Base-by-base conservation (phyloP, 2,113 vertebrate genomes). In the Bettongia penicillata region DNA sequence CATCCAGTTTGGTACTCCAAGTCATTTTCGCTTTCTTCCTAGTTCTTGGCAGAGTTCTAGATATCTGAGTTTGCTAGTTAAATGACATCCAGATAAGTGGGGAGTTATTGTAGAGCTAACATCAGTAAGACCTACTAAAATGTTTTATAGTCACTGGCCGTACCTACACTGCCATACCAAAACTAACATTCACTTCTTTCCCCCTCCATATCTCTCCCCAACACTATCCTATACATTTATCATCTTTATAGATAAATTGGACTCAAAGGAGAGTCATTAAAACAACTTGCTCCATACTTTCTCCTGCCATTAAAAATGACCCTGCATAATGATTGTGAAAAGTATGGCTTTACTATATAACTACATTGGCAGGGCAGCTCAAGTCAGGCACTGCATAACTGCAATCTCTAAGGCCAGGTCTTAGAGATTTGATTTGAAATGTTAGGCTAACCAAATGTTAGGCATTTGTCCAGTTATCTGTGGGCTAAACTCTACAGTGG, bases 41-140 rank as follows among this genome's bases (percentile, higher is more conserved):
- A 77, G 37, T 43, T 43, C 37, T n/a, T 77, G 16, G 12, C 68
- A 77, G 37, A 0, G 16, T 77, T 77, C 37, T 77, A 77, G 37
- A 77, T 77, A n/a, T 43, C 37, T 43, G 37, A 77, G 6, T 0
- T 77, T 77, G 1, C 16, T 43, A 77, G 5, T 77, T 43, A 77
- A 23, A 22, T 77, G 52, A 52, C 84, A 97, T 1, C 24, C 55
- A 96, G 50, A 90, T 0, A 43, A 11, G 52, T 51, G 93, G 55
- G 55, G 50, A 16, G 0, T 89, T 1, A 5, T 57, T 1, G 24
- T 49, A 91, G 16, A 92, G 28, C 77, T 91, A 93, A 92, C 28
- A 55, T 50, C n/a, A 53, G 9, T 92, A 48, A 93, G 93, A 53
- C 37, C 50, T 91, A 90, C n/a, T 14, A 57, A 93, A 95, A 95